Percentiles rank a stretch among this genome's conserved stretches.
Conservation (phyloP, 1,140 invertebrate genomes). For the Bursaphelenchus mucronatus region DNA sequence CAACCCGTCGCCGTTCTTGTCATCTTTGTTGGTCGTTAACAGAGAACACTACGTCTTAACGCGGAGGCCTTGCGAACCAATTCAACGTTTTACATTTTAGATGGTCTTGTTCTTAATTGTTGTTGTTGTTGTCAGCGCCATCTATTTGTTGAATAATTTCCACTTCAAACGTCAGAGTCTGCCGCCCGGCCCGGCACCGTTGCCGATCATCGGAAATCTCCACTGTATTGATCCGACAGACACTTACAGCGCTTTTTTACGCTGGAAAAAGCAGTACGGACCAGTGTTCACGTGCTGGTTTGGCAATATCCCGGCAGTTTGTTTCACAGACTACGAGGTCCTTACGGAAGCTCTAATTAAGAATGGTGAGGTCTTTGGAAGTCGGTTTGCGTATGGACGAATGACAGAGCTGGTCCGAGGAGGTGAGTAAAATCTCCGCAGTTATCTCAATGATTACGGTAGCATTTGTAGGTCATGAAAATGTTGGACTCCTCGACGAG, state of each 20-base stretch:
- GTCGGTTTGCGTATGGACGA: slow-evolving; percentile 9
- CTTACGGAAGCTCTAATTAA: slow-evolving; percentile 20
- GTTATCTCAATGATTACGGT: not conserved
- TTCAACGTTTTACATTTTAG: no score
- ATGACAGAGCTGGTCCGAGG: slow-evolving; percentile 15
- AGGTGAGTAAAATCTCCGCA: not conserved
- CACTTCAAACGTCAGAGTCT: slow-evolving; percentile 6
- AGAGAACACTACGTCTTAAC: no score
- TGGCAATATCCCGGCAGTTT: slow-evolving; percentile 16
- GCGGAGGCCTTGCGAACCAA: no score
- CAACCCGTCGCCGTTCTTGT: no score
- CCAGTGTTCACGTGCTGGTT: slow-evolving; percentile 29
- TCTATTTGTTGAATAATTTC: not conserved
- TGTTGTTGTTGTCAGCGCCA: no score
- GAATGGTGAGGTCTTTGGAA: slow-evolving; percentile 8
- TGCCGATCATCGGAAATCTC: slow-evolving; percentile 20
- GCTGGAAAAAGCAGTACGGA: slow-evolving; percentile 23
- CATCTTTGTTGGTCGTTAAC: no score
- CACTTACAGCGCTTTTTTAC: slow-evolving; percentile 20
- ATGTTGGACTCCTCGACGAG: not conserved
- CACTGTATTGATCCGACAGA: slow-evolving; percentile 5
- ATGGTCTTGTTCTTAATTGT: no score
- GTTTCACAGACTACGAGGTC: slow-evolving; percentile 2
- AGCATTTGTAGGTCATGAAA: not conserved
- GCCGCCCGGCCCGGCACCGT: slow-evolving; percentile 14